Evolutionary conservation across 2,888 invertebrate genomes (phyloP).

Genomic region (Pocota personata): DNA sequence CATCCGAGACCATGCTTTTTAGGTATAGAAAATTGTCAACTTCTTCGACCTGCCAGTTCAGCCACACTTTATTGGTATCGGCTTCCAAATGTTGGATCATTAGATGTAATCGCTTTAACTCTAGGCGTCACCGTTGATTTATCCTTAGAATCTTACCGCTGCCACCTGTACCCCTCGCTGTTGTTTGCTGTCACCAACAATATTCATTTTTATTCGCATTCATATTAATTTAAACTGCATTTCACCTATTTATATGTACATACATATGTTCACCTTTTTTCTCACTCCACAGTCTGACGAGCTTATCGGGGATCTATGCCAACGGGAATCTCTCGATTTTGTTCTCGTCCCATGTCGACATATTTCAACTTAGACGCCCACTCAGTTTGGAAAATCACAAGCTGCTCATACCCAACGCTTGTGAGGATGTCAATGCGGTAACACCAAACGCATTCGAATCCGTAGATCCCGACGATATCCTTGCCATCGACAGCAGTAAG

Average conservation of each 20-base stretch:
- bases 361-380: slow-evolving; percentile 75
- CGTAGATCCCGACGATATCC: slow-evolving; percentile 67
- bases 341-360: slow-evolving; percentile 78
- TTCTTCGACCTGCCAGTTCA: too few relatives aligned
- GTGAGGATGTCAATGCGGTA: slow-evolving; percentile 7
- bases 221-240: too few relatives aligned
- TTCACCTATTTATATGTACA: too few relatives aligned
- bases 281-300: slow-evolving; percentile 76
- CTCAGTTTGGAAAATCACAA: slow-evolving; percentile 75
- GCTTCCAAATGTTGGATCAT: too few relatives aligned
- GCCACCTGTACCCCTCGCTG: too few relatives aligned
- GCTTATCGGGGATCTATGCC: slow-evolving; percentile 77
- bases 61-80: too few relatives aligned
- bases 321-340: slow-evolving; percentile 79
- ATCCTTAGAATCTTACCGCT: too few relatives aligned
- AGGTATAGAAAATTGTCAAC: too few relatives aligned
- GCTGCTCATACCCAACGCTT: slow-evolving; percentile 74
- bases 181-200: neutral
- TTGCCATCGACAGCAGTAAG: slow-evolving; percentile 71
- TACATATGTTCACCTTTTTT: neutral
- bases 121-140: too few relatives aligned
- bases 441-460: slow-evolving; percentile 36
- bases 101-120: too few relatives aligned
- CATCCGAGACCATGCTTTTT: too few relatives aligned
- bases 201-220: too few relatives aligned